Evolutionary conservation across 2,113 vertebrate genomes (phyloP), one percentile per base, ranked within the genome.

Genomic region (Lophius piscatorius): DNA sequence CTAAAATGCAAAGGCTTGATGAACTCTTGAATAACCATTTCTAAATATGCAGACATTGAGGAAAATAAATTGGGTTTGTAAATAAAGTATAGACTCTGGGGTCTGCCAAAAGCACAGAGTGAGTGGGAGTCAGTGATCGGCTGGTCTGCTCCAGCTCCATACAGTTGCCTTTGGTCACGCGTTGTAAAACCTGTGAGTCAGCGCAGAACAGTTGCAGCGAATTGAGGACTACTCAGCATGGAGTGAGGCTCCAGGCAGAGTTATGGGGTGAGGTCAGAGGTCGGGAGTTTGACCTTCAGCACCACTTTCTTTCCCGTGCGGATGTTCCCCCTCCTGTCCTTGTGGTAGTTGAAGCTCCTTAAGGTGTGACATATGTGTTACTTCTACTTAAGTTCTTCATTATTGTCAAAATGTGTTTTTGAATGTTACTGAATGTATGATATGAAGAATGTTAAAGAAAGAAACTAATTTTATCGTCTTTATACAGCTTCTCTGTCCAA

Each of bases 221-320:
- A 51, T 13, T 72, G 63, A 62, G 41, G 52, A 54, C 49, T 40
- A 20, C 41, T 47, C 49, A 59, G 49, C 36, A 51, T 51, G 47
- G 45, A 63, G 66, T 20, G 21, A 65, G 33, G 60, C 72, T 66
- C 49, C 61, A 66, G 59, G 34, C 29, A 69, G 31, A 76, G 9
- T 72, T 72, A 81, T 60, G 20, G 20, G 24, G 4, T 17, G 24
- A 69, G 82, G 80, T 82, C 73, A 85, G 52, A 72, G 64, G 76
- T 77, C 58, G 42, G 41, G 29, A 46, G 62, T 66, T 68, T 50
- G 65, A 58, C 28, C 64, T 66, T n/a, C n/a, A n/a, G n/a, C n/a
- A n/a, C n/a, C n/a, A n/a, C n/a, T n/a, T n/a, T n/a, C n/a, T n/a
- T n/a, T n/a, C n/a, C n/a, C n/a, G n/a, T n/a, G n/a, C n/a, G n/a